Conservation (phyloP, 2,113 vertebrate genomes). For the Coracopsis vasa region DNA sequence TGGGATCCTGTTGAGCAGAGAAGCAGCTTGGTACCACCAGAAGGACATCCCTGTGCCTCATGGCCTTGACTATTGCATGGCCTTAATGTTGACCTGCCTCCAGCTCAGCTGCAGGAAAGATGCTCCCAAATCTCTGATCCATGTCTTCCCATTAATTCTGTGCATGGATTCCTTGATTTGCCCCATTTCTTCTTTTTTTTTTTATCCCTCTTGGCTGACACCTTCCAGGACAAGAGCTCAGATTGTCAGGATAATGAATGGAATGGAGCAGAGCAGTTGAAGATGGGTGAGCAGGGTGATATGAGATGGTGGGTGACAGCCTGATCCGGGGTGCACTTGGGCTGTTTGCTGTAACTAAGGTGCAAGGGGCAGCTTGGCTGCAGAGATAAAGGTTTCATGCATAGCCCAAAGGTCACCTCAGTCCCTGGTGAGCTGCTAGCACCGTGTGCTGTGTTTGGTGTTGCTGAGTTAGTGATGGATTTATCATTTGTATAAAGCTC, state of each 20-base stretch:
- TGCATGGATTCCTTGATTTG: background rate
- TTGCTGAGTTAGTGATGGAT: background rate
- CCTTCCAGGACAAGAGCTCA: background rate
- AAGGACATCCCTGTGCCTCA: rapidly evolving
- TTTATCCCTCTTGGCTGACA: background rate
- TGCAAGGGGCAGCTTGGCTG: background rate
- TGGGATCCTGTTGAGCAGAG: background rate
- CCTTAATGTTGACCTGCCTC: background rate
- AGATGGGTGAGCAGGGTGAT: rapidly evolving
- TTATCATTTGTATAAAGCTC: background rate
- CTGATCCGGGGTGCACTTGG: background rate
- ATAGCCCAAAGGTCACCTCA: rapidly evolving
- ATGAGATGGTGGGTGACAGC: rapidly evolving
- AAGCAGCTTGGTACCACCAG: rapidly evolving
- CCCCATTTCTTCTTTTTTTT: background rate
- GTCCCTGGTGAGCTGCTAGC: background rate
- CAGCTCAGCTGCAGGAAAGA: background rate
- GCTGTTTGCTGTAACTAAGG: background rate
- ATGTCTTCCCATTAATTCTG: background rate
- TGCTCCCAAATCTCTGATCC: background rate
- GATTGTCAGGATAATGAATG: background rate
- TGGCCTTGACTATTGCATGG: background rate
- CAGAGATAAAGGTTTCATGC: background rate
- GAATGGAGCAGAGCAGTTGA: background rate
- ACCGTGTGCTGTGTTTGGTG: rapidly evolving